Conservation (phyloP, 2,888 invertebrate genomes). For the Conomelus anceps region DNA sequence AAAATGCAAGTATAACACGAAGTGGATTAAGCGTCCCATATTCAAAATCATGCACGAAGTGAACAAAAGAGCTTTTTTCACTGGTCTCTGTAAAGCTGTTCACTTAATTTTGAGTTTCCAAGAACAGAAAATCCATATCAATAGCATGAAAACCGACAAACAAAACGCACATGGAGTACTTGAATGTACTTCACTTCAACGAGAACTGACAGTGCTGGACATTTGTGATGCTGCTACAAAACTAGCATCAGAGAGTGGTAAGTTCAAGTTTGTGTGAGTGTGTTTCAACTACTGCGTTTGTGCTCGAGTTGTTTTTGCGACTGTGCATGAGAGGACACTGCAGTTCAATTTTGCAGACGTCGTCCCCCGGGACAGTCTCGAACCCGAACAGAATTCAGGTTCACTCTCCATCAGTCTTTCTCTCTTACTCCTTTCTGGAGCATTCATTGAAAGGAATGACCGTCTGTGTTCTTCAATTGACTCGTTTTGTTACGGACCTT, state of each 20-base stretch:
- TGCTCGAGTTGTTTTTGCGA: background rate
- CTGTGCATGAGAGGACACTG: background rate
- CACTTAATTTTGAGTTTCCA: background rate
- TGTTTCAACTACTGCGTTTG: background rate
- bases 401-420: background rate
- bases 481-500: background rate
- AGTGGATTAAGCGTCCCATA: no score
- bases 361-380: background rate
- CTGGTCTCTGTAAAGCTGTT: background rate
- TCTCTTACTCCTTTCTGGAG: background rate
- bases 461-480: background rate
- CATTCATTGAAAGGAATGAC: background rate
- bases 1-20: no score
- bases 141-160: background rate
- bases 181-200: background rate
- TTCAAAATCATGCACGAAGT: no score
- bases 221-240: background rate
- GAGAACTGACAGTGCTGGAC: background rate
- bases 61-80: no score
- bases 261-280: background rate
- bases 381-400: background rate
- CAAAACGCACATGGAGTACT: background rate
- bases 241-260: background rate
- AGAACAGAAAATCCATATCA: background rate
- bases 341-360: background rate